Evolutionary conservation across 2,113 vertebrate genomes (phyloP).

Genomic region (Brevimyrus niger): DNA sequence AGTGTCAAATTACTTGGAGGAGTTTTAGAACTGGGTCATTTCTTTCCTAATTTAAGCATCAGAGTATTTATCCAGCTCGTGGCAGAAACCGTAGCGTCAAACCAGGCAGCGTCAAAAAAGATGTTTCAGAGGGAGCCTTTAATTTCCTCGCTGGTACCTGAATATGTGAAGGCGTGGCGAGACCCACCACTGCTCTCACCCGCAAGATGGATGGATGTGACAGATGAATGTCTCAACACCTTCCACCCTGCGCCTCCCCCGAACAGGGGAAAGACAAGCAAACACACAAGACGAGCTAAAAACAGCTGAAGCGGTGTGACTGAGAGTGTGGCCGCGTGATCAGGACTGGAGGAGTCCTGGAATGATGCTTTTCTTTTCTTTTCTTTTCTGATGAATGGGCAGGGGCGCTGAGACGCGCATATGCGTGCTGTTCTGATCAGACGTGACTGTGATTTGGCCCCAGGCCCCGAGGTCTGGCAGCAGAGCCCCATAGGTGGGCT

Average conservation of each 20-base stretch:
- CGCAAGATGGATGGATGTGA: not conserved
- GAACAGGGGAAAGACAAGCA: not conserved
- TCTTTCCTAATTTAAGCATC: conserved; percentile 18
- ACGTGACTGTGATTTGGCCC: conserved; percentile 1
- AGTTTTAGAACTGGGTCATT: conserved; percentile 15
- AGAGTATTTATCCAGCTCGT: not conserved
- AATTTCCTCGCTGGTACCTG: not conserved
- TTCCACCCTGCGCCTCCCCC: not conserved
- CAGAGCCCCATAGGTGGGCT: not conserved
- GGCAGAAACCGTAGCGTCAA: not conserved
- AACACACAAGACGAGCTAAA: not conserved
- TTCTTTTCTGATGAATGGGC: not conserved
- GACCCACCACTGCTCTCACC: not conserved
- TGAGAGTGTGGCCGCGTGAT: not conserved
- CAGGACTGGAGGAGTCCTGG: not conserved
- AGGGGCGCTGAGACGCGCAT: not conserved
- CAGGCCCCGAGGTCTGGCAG: not conserved
- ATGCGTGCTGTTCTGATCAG: not conserved
- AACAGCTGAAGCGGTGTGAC: not conserved
- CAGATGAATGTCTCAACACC: not conserved
- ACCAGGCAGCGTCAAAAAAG: not conserved
- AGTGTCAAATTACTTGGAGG: not conserved
- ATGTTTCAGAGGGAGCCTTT: not conserved
- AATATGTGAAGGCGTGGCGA: not conserved
- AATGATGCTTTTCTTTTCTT: not conserved